Evolutionary conservation across 2,113 vertebrate species (phyloP), one percentile per base, ranked within the genome.

Genomic region (Pelecanoides urinatrix): DNA sequence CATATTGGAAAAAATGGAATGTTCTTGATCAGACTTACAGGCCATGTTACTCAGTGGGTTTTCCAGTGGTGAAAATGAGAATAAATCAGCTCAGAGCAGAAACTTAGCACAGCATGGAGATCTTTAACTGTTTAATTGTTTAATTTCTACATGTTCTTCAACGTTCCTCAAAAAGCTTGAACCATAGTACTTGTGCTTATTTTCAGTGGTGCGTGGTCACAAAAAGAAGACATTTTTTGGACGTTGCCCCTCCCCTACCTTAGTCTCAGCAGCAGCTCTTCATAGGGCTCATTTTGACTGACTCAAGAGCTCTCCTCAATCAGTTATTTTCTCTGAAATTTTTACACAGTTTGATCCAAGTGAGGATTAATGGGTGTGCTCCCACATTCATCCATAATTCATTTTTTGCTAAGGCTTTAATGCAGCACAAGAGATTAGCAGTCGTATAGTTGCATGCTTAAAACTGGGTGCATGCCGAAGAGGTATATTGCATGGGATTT

Each of bases 1-100:
- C 2, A 7, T 87, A 59, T 52, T 90, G 95, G 84, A 67, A 88
- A 89, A 96, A 97, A 95, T 71, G 15, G 87, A 77, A 94, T 23
- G 89, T 90, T 97, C 91, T 79, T 95, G 95, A 88, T 95, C 84
- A 77, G 38, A 8, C 55, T 88, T 79, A 25, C 49, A 73, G 77
- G 50, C 77, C 38, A 13, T 0, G 0, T 81, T 87, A 52, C 82
- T 94, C 3, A 7, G 67, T 83, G n/a, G n/a, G 59, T 71, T 97
- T 95, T 94, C 71, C 70, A 88, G 71, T 38, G 3, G 84, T 50
- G 66, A 82, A 92, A 95, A 91, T 53, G 47, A 83, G 72, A 92
- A 61, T 89, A 94, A 95, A 94, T 94, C 72, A 56, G 47, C 50
- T 59, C 66, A 83, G 26, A 81, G 34, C 44, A 68, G 52, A 89